Conservation (phyloP, 2,113 vertebrate genomes). For the Cryptomyrus ogoouensis region DNA sequence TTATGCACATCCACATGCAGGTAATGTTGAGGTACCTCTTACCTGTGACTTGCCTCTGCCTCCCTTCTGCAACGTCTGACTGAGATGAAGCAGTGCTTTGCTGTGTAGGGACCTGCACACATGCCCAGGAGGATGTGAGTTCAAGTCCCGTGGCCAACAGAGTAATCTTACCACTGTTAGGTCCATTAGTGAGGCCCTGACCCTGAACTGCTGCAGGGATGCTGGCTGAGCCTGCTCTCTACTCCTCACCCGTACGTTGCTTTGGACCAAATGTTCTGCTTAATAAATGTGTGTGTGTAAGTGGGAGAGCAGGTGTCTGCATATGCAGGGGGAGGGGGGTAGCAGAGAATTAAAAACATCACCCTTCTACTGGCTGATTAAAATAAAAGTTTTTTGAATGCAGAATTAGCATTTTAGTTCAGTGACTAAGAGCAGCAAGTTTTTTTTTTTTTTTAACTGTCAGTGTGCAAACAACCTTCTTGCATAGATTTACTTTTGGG, state of each 20-base stretch:
- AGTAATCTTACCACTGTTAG: background rate
- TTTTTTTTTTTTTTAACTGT: background rate
- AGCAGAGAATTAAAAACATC: background rate
- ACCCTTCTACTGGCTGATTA: background rate
- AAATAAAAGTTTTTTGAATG: background rate
- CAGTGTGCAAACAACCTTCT: background rate
- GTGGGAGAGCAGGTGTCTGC: background rate
- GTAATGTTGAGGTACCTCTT: background rate
- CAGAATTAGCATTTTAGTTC: background rate
- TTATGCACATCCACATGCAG: background rate
- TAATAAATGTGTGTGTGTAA: background rate
- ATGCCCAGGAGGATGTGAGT: background rate
- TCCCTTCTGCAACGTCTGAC: background rate
- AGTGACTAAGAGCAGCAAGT: background rate
- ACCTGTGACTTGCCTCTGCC: background rate
- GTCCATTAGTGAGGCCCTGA: background rate
- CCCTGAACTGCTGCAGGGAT: background rate
- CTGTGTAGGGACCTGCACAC: background rate
- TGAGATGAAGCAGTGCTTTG: background rate
- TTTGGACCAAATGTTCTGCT: background rate
- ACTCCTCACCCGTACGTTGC: background rate
- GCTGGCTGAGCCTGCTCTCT: background rate
- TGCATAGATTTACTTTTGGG: background rate
- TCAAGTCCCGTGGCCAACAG: background rate
- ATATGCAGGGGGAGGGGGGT: background rate